Evolutionary conservation across 2,113 vertebrate species (phyloP).

Genomic region (Psephotus haematonotus): DNA sequence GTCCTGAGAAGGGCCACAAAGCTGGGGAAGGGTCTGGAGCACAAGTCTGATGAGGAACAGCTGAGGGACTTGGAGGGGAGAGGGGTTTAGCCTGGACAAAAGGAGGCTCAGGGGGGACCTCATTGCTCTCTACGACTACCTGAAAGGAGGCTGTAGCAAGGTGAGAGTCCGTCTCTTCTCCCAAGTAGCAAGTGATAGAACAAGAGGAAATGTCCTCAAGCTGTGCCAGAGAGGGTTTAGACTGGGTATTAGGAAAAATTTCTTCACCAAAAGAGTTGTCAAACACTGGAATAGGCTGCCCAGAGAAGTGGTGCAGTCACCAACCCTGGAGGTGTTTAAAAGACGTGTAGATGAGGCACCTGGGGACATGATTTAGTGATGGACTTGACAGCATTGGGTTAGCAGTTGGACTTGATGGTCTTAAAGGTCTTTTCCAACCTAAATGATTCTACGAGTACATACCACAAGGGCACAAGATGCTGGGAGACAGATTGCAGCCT

Average conservation of each 20-base stretch:
- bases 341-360: neutral
- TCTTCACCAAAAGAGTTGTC: neutral
- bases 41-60: neutral
- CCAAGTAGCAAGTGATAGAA: neutral
- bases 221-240: neutral
- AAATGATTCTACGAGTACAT: neutral
- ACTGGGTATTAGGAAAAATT: neutral
- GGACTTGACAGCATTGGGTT: neutral
- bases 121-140: neutral
- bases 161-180: neutral
- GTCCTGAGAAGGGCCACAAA: neutral
- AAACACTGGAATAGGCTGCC: neutral
- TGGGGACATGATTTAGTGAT: neutral
- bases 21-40: neutral
- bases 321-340: neutral
- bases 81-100: neutral
- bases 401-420: accelerated
- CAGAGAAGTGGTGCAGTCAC: neutral
- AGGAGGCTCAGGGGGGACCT: neutral
- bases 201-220: neutral
- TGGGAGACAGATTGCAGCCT: neutral
- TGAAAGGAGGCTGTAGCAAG: neutral
- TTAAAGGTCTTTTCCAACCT: neutral
- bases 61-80: neutral
- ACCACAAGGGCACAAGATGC: neutral